Evolutionary conservation across 2,888 invertebrate species (phyloP), one percentile per base, ranked within the genome.

Genomic region (Drosophila maculinotata): DNA sequence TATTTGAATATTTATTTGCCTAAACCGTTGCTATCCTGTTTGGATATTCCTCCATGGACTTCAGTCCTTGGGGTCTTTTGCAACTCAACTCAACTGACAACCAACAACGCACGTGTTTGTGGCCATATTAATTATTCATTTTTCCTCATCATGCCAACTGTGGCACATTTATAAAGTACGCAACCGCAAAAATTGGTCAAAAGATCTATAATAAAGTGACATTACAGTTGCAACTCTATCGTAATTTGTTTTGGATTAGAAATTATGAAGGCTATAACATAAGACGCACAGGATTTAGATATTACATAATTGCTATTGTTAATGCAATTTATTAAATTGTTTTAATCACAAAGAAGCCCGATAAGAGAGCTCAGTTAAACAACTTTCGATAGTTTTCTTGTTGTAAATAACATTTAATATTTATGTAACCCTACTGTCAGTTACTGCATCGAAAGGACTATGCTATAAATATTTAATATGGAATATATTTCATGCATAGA

Each of bases 91-190:
- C 42, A 30, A 53, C 39, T 67, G 8, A n/a, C 38, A n/a, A 26
- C 41, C 51, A 47, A 39, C 48, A 39, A 52, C 48, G 65, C 52
- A 56, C 73, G 66, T 71, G 49, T 47, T 58, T 53, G 60, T 56
- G 65, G 38, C 42, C 52, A 8, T 53, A 83, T 80, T 80, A 80
- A 80, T 84, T 87, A 86, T 80, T 80, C 81, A 80, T 74, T 77
- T 67, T 62, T 39, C 45, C 63, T 63, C 62, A 63, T 62, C 63
- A 64, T 76, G 79, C 68, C 72, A 76, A 79, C 70, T 78, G 76
- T 53, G 79, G 60, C 62, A 59, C 66, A 70, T 79, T 82, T 63
- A 56, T 45, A 66, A 66, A 66, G 82, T 64, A 69, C 44, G 52
- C 42, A 58, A 69, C 68, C 64, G 59, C 67, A 77, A 72, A 85